phyloP scores from a whole-genome alignment of 2,888 invertebrate species.

The Chymomyza caudatula region DNA sequence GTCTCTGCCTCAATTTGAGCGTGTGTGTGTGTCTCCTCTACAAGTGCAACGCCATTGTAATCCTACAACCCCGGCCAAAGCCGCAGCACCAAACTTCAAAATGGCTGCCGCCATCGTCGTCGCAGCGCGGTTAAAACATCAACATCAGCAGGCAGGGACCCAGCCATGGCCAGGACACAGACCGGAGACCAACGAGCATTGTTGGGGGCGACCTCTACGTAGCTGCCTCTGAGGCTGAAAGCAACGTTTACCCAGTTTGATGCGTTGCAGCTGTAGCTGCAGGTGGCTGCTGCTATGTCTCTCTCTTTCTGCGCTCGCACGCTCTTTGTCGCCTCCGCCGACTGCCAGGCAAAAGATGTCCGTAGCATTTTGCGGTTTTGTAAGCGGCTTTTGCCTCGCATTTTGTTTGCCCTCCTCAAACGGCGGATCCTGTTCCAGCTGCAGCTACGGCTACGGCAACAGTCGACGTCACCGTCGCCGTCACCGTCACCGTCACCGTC shows the following conservation, averaged over 20 bases:
- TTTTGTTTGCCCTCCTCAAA: conserved; percentile 54
- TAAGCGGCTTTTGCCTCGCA: conserved; percentile 68
- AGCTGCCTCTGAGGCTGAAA: neutral
- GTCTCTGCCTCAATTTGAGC: too few relatives aligned
- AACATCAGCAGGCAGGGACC: neutral
- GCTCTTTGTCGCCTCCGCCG: neutral
- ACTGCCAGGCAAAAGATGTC: conserved; percentile 56
- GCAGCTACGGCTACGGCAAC: neutral
- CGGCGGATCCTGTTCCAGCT: neutral
- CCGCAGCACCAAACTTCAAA: conserved; percentile 63
- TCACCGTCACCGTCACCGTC: neutral
- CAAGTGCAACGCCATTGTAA: conserved; percentile 60
- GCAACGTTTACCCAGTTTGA: conserved; percentile 1
- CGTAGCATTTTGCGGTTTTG: conserved; percentile 70
- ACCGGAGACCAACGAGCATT: neutral
- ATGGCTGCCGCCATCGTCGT: conserved; percentile 47
- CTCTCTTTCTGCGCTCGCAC: neutral
- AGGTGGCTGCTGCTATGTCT: neutral
- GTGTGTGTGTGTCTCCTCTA: conserved; percentile 31
- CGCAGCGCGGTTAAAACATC: neutral
- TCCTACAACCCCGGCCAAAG: conserved; percentile 45
- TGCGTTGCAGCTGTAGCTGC: neutral
- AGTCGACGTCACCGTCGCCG: neutral
- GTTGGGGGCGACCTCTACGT: too few relatives aligned
- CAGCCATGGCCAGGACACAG: neutral